Evolutionary conservation across 1,140 invertebrate species (phyloP).

Genomic region (Camponotus floridanus): DNA sequence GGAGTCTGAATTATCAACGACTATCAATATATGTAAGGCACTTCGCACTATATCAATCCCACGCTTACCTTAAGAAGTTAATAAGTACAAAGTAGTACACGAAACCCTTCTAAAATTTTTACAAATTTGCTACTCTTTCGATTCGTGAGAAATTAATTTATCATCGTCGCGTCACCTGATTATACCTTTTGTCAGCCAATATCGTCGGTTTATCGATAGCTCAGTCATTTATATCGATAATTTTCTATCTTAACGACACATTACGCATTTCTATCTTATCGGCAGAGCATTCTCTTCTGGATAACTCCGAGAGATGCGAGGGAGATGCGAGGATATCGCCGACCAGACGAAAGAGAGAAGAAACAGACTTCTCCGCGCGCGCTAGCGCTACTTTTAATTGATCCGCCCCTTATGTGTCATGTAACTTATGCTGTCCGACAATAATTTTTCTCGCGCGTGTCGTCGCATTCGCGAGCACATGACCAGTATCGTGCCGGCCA

Average conservation of each 20-base stretch:
- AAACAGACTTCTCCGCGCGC: constrained; percentile 40
- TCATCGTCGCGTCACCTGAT: neutral
- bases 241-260: constrained; percentile 54
- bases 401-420: constrained; percentile 91
- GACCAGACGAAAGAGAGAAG: constrained; percentile 6
- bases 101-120: constrained; percentile 1
- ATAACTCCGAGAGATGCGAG: neutral
- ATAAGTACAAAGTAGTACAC: neutral
- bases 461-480: constrained; percentile 90
- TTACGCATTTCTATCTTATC: constrained; percentile 46
- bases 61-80: constrained; percentile 44
- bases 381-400: constrained; percentile 85
- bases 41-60: constrained; percentile 40
- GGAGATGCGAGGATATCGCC: constrained; percentile 35
- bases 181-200: neutral
- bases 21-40: constrained; percentile 44
- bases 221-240: constrained; percentile 39
- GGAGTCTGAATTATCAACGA: constrained; percentile 59
- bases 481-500: constrained; percentile 90
- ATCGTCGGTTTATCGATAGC: neutral
- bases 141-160: constrained; percentile 14
- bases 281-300: constrained; percentile 9
- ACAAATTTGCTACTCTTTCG: neutral
- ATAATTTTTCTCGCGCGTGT: constrained; percentile 85
- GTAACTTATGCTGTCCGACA: constrained; percentile 88